phyloP scores from a whole-genome alignment of 2,888 invertebrate species.

The Parnassius glacialis region DNA sequence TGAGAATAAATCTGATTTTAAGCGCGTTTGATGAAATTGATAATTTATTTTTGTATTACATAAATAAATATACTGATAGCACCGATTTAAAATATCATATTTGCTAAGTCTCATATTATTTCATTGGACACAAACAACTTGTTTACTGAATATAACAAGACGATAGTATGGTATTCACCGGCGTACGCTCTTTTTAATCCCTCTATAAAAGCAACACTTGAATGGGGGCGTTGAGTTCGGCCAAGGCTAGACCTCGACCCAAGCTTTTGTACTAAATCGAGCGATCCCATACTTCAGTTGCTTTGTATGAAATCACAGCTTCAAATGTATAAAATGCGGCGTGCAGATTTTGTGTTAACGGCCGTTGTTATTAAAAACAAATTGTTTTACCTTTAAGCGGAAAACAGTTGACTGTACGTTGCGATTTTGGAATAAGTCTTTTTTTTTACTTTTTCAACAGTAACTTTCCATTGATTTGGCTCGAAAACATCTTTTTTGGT shows the following conservation, averaged over 20 bases:
- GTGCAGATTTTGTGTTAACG: constrained; percentile 16
- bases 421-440: neutral
- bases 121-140: neutral
- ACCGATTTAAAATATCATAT: no score
- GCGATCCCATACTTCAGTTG: constrained; percentile 54
- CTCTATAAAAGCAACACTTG: constrained; percentile 29
- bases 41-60: no score
- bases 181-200: constrained; percentile 1
- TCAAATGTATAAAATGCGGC: constrained; percentile 18
- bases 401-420: neutral
- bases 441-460: no score
- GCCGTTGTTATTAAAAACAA: constrained; percentile 9
- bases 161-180: neutral
- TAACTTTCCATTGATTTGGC: no score
- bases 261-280: constrained; percentile 55
- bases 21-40: no score
- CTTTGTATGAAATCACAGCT: constrained; percentile 48
- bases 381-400: constrained; percentile 7
- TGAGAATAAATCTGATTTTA: no score
- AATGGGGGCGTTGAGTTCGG: constrained; percentile 47
- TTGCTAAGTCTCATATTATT: no score
- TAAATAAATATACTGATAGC: no score
- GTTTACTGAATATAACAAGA: neutral
- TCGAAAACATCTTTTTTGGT: no score
- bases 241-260: constrained; percentile 72